Percentiles rank a stretch among this genome's conserved stretches.
phyloP scores from a whole-genome alignment of 1,140 invertebrate species.

The Chrysomallon squamiferum region DNA sequence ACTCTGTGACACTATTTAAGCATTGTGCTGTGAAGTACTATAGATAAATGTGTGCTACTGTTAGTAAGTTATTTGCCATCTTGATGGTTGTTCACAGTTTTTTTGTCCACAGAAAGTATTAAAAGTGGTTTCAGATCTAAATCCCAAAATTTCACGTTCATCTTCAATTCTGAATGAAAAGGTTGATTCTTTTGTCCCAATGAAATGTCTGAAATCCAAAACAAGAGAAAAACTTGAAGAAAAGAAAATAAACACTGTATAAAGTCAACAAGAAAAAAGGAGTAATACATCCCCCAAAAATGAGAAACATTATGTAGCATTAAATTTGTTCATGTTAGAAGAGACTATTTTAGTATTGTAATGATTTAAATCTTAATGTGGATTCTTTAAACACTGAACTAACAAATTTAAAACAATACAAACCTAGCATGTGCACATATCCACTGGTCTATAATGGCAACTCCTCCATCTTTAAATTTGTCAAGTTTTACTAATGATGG shows the following conservation, averaged over 20 bases:
- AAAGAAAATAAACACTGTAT: too few species aligned
- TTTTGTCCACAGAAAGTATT: conserved; percentile 79
- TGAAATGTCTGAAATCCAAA: conserved; percentile 73
- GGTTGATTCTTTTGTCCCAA: conserved; percentile 93
- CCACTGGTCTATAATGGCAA: conserved; percentile 96
- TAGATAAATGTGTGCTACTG: too few species aligned
- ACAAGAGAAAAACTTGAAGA: conserved; percentile 55
- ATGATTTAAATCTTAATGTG: too few species aligned
- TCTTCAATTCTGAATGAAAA: conserved; percentile 97
- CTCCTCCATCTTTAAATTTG: conserved; percentile 80
- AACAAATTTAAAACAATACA: neutral
- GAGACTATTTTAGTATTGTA: too few species aligned
- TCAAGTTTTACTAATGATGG: conserved; percentile 58
- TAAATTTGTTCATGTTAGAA: too few species aligned
- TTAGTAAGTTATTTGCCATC: conserved; percentile 39
- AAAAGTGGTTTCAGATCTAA: conserved; percentile 81
- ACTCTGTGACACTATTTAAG: too few species aligned
- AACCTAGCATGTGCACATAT: conserved; percentile 86
- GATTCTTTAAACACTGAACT: too few species aligned
- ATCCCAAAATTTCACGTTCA: conserved; percentile 93
- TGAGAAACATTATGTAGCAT: too few species aligned
- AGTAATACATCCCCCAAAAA: too few species aligned
- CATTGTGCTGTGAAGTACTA: too few species aligned
- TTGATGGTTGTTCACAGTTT: conserved; percentile 41
- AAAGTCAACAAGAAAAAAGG: too few species aligned